These are phyloP conservation scores for Phoenicopterus ruber DNA, from an alignment of 2,113 vertebrate species.

Conservation along the genomic window DNA sequence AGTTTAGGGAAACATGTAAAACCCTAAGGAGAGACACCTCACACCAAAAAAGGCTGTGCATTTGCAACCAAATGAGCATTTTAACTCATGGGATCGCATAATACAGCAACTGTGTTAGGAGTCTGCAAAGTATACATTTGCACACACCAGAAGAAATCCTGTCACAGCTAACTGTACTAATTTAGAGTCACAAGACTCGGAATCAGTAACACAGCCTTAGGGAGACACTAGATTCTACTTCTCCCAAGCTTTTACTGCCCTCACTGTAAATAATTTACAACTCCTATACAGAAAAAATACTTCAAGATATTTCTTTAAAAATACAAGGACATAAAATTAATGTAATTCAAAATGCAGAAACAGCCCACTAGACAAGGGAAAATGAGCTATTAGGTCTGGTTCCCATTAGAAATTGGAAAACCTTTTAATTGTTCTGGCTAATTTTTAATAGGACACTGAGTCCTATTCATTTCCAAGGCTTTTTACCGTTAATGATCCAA, in stretches of 20 bases:
- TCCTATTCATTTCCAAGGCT: slow-evolving; percentile 5
- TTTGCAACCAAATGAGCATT: background rate
- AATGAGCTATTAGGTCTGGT: background rate
- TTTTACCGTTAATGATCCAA: slow-evolving; percentile 50
- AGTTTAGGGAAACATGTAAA: background rate
- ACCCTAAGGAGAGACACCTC: background rate
- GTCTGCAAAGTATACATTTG: background rate
- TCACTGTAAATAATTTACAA: slow-evolving; percentile 36
- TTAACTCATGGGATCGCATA: background rate
- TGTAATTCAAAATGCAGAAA: slow-evolving; percentile 15
- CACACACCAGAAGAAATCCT: background rate
- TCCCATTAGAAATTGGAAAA: slow-evolving; percentile 27
- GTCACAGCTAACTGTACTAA: background rate
- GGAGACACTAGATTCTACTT: background rate
- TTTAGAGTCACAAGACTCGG: background rate
- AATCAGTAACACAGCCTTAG: background rate
- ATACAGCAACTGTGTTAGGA: background rate
- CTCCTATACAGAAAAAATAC: background rate
- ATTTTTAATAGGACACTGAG: slow-evolving; percentile 57
- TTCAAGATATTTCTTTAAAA: background rate
- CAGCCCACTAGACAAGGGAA: background rate
- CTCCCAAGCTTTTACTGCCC: slow-evolving; percentile 17
- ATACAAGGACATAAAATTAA: background rate
- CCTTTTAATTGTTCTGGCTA: slow-evolving; percentile 17
- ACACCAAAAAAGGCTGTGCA: background rate